Evolutionary conservation across 2,888 invertebrate genomes (phyloP), one percentile per base, ranked within the genome.

Genomic region (Drosophila emarginata): DNA sequence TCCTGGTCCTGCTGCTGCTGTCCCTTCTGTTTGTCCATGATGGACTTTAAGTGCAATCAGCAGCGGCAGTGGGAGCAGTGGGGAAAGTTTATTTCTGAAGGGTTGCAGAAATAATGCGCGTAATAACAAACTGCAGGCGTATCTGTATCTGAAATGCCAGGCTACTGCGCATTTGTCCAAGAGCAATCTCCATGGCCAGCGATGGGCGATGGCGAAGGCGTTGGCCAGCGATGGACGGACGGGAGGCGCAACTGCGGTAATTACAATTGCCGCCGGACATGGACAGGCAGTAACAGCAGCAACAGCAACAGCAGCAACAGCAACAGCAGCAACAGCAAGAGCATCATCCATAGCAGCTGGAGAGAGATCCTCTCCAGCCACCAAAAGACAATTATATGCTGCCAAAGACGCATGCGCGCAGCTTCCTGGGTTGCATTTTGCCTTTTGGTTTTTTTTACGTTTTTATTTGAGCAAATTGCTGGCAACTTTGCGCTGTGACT

Each of bases 211-310:
- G 78, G 79, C 74, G 84, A 81, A 84, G 81, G 87, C 81, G 85
- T 82, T 82, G 82, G 82, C 85, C 82, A 76, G 71, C 59, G 36
- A 60, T 50, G 51, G 85, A 76, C 85, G 80, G 66, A 83, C 82
- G 80, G 87, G 83, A 87, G 87, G 88, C 87, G 87, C 81, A 89
- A 87, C 87, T 79, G 87, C 80, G 78, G 84, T 89, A 89, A 89
- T 89, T 89, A 89, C 89, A 87, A 89, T 88, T 79, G 90, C 89
- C 89, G 88, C 79, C 88, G 84, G 89, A 87, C 89, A 88, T 81
- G 80, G 83, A 76, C 74, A 45, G 67, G 83, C 75, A 79, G 80
- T 52, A 67, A 75, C 67, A 60, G 71, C 76, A 60, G 61, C 62
- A 57, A 61, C 67, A 52, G 5, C 26, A 28, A 5, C 26, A 28